Base-by-base conservation (phyloP, 1,140 invertebrate species). In the Euwallacea fornicatus region DNA sequence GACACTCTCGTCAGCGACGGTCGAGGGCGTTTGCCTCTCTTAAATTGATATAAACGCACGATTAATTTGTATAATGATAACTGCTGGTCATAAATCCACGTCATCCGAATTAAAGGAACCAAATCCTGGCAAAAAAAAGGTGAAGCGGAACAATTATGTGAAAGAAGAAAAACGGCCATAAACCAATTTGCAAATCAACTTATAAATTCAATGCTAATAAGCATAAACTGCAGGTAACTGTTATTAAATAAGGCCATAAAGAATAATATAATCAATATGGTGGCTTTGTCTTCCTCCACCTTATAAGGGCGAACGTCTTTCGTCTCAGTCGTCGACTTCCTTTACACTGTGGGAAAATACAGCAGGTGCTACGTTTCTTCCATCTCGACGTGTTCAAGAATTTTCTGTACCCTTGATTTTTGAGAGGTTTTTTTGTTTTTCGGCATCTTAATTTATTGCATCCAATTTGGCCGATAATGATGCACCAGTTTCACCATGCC, bases 321-420 rank as follows among this genome's bases (percentile, higher is more conserved):
- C 61, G n/a, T 54, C 62, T 13, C 43, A 8, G 9, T 71, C 63
- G 46, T 47, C 42, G 53, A 63, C 69, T 63, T 56, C 62, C 59
- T 62, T 55, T 44, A 43, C 7, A 44, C 55, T 64, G 69, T 71
- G 69, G 69, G 69, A 71, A 71, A 66, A 63, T 66, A 10, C 47
- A 62, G 69, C 69, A 71, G 69, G 69, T 71, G 69, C 64, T 71
- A 42, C 46, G 46, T 50, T 50, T 33, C 9, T 50, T 50, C 13
- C 46, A 50, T 50, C 46, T 59, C 33, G 54, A 60, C 8, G 43
- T 66, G 62, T 71, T 63, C 44, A 63, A 55, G 62, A 71, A 65
- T 71, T 65, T 70, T 71, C 42, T 71, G 61, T 61, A 63, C 64
- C 69, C 69, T 71, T 71, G 69, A 71, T 62, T 71, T 58, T 71